Evolutionary conservation across 2,888 invertebrate genomes (phyloP), one percentile per base, ranked within the genome.

Genomic region (Schrankia costaestrigalis): DNA sequence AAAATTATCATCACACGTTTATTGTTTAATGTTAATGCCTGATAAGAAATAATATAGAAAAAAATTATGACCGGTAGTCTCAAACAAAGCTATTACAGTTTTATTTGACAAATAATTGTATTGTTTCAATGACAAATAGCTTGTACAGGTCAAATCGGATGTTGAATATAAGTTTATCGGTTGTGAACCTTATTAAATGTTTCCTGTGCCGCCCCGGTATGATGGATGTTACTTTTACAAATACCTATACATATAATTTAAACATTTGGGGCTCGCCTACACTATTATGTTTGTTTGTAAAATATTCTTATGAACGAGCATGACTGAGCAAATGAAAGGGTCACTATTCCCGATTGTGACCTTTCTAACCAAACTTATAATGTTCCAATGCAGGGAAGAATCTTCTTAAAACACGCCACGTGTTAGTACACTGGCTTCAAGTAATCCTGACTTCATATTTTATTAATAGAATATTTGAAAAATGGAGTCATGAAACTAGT

Each of bases 1-100:
- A 44, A 44, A 38, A 36, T 40, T 40, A 38, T 25, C 27, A 26
- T 39, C 40, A 41, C 34, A 40, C 41, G 46, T 41, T 40, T 47
- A 21, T 52, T 53, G 41, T 32, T 35, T 35, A 15, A 37, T 46
- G 41, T 36, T 41, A 53, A 45, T 29, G 45, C 45, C 50, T 46
- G 58, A 58, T 58, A 53, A 48, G 32, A 21, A 11, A 14, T 21
- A 29, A n/a, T 11, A 22, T 29, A 12, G 4, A n/a, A 25, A 13
- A 14, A 25, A 3, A 45, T 26, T 40, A 1, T 5, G 13, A 34
- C 5, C 11, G 15, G 12, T 2, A 23, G 9, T 14, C 8, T 33
- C 41, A 28, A 35, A 14, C 23, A 18, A n/a, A n/a, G n/a, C n/a
- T 13, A 38, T 11, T 30, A 25, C 17, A 22, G n/a, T n/a, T n/a